Evolutionary conservation across 2,797 vertebrate species (phyloP), one percentile per base, ranked within the genome.

Genomic region (Ptychadena robeensis): DNA sequence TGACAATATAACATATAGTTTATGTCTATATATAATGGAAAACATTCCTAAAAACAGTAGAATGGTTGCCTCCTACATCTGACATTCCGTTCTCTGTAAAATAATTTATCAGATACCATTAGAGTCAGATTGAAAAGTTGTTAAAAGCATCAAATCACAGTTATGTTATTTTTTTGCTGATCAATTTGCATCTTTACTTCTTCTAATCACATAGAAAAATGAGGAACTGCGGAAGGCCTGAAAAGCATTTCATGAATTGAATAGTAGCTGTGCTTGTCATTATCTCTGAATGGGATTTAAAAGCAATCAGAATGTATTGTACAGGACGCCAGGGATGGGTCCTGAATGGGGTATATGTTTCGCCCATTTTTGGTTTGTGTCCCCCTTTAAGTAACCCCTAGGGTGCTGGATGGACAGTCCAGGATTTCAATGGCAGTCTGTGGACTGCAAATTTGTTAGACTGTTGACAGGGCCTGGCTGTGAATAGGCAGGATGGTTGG

Each of bases 131-230:
- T 57, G 53, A 27, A 27, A 61, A 61, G n/a, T 28, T 27, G 25
- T 6, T 32, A 79, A 63, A 64, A 31, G 65, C 32, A 64, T 18
- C 25, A 30, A 63, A 44, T 65, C 38, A 28, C 11, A 11, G 27
- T 44, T 76, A 76, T 76, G n/a, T 25, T 65, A 10, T 37, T 44
- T 76, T 63, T 76, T 76, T 76, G 48, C 38, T 66, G 44, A 77
- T 66, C 74, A 66, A 32, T 48, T 77, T 77, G 74, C 61, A 77
- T 66, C 35, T 66, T 77, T 35, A 65, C 63, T 77, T 32, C 7
- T 37, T 75, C 61, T 77, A 77, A 77, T 66, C 63, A 66, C 14
- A 38, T 48, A 77, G 27, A 63, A 67, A 66, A 48, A 77, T 66
- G 35, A 66, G 6, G 37, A 66, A 31, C 38, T n/a, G 30, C 74